phyloP scores from a whole-genome alignment of 2,113 vertebrate species.

The Syngnathus floridae region DNA sequence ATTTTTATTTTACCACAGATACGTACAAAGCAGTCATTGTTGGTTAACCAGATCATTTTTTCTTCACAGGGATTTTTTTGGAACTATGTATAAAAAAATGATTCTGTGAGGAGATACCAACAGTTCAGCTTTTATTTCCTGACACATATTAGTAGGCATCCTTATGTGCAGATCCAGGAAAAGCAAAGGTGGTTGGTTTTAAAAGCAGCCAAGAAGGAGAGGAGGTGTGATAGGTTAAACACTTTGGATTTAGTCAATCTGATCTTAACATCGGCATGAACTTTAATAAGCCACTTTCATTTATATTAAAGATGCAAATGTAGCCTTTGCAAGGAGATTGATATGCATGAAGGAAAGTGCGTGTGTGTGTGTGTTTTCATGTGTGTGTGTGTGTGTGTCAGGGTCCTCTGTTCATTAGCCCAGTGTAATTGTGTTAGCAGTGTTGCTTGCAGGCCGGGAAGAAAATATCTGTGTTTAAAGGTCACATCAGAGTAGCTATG shows the following conservation, averaged over 20 bases:
- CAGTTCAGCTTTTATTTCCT: not conserved
- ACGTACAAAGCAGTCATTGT: not conserved
- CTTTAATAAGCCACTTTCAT: constrained; percentile 71
- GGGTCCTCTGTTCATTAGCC: constrained; percentile 68
- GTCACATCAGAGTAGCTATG: constrained; percentile 62
- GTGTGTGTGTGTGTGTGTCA: constrained; percentile 48
- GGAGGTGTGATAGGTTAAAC: constrained; percentile 39
- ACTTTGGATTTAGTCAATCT: constrained; percentile 48
- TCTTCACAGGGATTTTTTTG: not conserved
- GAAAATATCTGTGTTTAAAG: constrained; percentile 68
- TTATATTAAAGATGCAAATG: constrained; percentile 77
- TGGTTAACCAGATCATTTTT: not conserved
- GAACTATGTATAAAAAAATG: not conserved
- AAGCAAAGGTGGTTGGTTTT: constrained; percentile 14
- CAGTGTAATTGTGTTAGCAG: constrained; percentile 74
- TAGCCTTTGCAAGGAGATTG: constrained; percentile 71
- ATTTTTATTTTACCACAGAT: no score
- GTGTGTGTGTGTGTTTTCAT: constrained; percentile 18
- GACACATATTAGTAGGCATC: not conserved
- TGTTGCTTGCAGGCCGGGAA: constrained; percentile 56
- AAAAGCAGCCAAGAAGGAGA: not conserved
- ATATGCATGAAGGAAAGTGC: constrained; percentile 54
- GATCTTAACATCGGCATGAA: constrained; percentile 55
- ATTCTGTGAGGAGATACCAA: not conserved
- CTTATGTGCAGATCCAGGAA: not conserved